Evolutionary conservation across 2,113 vertebrate species (phyloP).

Genomic region (Apodemus speciosus): DNA sequence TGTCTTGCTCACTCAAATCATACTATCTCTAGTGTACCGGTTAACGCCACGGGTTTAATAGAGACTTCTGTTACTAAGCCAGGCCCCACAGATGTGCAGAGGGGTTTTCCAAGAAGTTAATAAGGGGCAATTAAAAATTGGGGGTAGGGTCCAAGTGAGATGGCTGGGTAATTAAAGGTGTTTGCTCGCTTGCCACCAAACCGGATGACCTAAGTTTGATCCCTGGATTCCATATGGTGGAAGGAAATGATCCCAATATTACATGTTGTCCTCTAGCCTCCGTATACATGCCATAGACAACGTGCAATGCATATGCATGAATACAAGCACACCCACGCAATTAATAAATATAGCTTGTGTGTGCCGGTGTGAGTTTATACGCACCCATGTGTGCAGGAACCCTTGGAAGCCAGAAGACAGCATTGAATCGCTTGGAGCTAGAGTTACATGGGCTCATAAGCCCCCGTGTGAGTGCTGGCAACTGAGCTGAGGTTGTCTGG

Average conservation of each 20-base stretch:
- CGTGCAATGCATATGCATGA: no score
- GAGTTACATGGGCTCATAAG: no score
- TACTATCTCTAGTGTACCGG: not conserved
- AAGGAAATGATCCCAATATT: not conserved
- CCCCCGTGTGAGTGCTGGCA: not conserved
- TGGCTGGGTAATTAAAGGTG: not conserved
- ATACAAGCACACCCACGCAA: not conserved
- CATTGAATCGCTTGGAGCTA: not conserved
- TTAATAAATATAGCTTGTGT: not conserved
- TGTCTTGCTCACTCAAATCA: not conserved
- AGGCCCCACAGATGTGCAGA: not conserved
- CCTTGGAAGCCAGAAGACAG: not conserved
- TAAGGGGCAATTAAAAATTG: not conserved
- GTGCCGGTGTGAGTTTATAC: not conserved
- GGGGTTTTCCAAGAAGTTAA: not conserved
- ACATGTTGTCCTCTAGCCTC: not conserved
- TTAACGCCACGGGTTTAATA: not conserved
- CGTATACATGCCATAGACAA: not conserved
- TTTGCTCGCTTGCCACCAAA: not conserved
- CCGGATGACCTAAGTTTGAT: not conserved
- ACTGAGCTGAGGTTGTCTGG: not conserved
- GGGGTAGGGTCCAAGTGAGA: not conserved
- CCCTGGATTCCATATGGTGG: not conserved
- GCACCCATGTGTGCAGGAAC: not conserved
- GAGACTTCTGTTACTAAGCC: not conserved